Evolutionary conservation across 2,888 invertebrate species (phyloP).

Genomic region (Drosophila macrospina): DNA sequence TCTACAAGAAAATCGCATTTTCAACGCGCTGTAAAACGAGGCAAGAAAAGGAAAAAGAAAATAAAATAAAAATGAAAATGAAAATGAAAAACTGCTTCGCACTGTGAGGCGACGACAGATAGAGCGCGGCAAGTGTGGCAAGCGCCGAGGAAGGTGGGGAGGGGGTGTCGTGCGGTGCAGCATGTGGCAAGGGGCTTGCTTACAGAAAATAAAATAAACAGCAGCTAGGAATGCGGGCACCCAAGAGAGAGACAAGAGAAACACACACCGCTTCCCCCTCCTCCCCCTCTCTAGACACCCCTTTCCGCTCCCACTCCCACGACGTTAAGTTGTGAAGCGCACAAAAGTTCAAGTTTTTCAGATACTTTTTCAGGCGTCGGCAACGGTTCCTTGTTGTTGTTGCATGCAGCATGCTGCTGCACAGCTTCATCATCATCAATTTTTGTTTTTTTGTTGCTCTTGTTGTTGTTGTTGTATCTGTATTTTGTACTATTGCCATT

Average conservation of each 20-base stretch:
- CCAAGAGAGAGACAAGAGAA: conserved; percentile 21
- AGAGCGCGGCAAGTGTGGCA: conserved; percentile 30
- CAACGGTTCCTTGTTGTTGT: conserved; percentile 16
- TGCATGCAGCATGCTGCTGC: conserved; percentile 26
- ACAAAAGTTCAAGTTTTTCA: conserved; percentile 76
- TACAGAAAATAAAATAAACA: conserved; percentile 74
- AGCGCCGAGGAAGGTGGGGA: too few relatives aligned
- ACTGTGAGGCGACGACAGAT: conserved; percentile 65
- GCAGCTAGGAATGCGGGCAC: conserved; percentile 44
- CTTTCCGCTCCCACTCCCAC: too few relatives aligned
- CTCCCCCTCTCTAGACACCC: not conserved
- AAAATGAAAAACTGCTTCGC: conserved; percentile 52
- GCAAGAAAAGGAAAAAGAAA: conserved; percentile 15
- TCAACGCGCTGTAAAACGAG: conserved; percentile 47
- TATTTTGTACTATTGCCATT: too few relatives aligned
- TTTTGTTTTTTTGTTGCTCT: conserved; percentile 35
- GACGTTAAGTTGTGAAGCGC: conserved; percentile 71
- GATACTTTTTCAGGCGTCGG: conserved; percentile 51
- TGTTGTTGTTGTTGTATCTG: too few relatives aligned
- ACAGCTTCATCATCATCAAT: conserved; percentile 75
- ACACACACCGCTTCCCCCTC: not conserved
- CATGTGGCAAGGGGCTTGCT: conserved; percentile 26
- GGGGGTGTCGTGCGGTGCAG: not conserved
- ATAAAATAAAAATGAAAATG: not conserved
- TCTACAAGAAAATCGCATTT: conserved; percentile 78